phyloP scores from a whole-genome alignment of 2,888 invertebrate species.

The Acleris holmiana region DNA sequence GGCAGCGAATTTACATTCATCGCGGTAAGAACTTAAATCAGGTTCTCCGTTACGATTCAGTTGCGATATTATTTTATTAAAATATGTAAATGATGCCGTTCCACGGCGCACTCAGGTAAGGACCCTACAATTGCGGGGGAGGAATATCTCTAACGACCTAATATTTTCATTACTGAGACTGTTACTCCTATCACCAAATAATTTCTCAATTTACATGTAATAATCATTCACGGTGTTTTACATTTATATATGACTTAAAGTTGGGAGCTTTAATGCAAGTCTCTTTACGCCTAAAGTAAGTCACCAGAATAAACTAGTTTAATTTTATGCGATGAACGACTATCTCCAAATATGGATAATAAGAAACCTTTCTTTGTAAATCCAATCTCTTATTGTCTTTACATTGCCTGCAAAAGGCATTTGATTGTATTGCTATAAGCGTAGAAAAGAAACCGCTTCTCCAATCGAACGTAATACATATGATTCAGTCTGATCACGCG shows the following conservation, averaged over 20 bases:
- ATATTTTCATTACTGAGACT: constrained; percentile 78
- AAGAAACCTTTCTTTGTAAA: no score
- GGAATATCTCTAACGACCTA: constrained; percentile 76
- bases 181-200: constrained; percentile 48
- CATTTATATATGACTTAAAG: neutral
- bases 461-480: constrained; percentile 20
- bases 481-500: constrained; percentile 42
- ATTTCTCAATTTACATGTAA: constrained; percentile 36
- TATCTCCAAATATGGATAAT: no score
- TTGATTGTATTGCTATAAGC: neutral
- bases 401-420: neutral
- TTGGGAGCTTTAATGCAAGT: no score
- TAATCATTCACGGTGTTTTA: neutral
- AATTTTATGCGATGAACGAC: no score
- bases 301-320: no score
- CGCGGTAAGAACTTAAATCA: constrained; percentile 85
- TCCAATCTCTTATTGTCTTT: neutral
- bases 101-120: constrained; percentile 71
- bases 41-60: constrained; percentile 84
- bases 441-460: constrained; percentile 13
- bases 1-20: constrained; percentile 83
- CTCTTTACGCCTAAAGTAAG: no score
- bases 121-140: constrained; percentile 74
- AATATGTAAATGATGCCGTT: constrained; percentile 83
- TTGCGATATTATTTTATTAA: constrained; percentile 85